Evolutionary conservation across 2,888 invertebrate species (phyloP), one percentile per base, ranked within the genome.

Genomic region (Drosophila neutralis): DNA sequence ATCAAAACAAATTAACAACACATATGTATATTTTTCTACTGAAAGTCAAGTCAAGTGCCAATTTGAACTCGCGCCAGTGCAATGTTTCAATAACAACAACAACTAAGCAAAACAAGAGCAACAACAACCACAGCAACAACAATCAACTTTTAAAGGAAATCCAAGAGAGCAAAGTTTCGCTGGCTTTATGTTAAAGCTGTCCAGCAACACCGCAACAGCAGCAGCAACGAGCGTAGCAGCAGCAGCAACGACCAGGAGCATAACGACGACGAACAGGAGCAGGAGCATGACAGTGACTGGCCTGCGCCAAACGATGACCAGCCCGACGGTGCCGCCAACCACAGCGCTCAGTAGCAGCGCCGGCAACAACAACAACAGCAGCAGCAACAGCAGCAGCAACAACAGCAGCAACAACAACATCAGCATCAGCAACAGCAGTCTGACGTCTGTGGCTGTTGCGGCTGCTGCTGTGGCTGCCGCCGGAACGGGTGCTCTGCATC

Each of bases 231-330:
- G 27, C 27, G 27, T 27, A 27, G 27, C 58, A 73, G 63, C 61
- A 62, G 73, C 66, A 64, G 56, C 82, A 64, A 38, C 64, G 60
- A 71, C 21, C 73, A 67, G 48, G 45, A 78, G 6, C 40, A 65
- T 45, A 10, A 27, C 38, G 49, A 38, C 38, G 49, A 29, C 56
- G 64, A 77, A 29, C 56, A 69, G 81, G 65, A 70, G 56, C 79
- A 82, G 71, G 78, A 93, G 92, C 91, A 93, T 95, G 92, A 95
- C 95, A 89, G 95, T 95, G 87, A 95, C 95, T 93, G 95, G 95
- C 81, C 94, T 95, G 93, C 94, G 95, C 83, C 92, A 92, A 92
- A 94, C 95, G 78, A 95, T 95, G 90, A 95, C 95, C 91, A 95
- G 95, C 76, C 95, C 95, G 79, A 93, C 93, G 95, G 93, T 93